Base-by-base conservation (phyloP, 1,140 invertebrate genomes). In the Phymorhynchus buccinoides region DNA sequence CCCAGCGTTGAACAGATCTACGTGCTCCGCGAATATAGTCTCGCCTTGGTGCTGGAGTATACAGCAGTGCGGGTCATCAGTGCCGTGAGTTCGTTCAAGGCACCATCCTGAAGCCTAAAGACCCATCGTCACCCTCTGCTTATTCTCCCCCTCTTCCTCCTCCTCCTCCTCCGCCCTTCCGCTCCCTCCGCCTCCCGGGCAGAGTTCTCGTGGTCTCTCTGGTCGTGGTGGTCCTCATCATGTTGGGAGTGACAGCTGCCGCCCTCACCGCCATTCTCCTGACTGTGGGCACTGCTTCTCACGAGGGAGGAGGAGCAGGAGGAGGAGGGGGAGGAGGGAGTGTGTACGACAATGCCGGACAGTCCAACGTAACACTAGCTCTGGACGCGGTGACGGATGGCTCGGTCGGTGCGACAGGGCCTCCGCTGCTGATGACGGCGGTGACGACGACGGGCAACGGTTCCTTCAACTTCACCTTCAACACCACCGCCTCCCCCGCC, bases 281-380 rank as follows among this genome's bases (percentile, higher is more conserved):
- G 4, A n/a, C 39, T 16, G 56, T 83, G 16, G 27, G 66, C 27
- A n/a, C 30, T 35, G 48, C 39, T 37, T 6, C 18, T 56, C n/a
- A 48, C 44, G 41, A 22, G 12, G 41, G 37, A 1, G 73, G n/a
- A 1, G 52, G 39, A 1, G 48, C n/a, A 12, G 66, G 66, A 42
- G 48, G 27, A 44, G 71, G 83, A 48, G 44, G 27, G 22, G 81
- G 81, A n/a, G 81, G 81, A 39, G 37, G 6, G n/a, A 62, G 56
- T 22, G 56, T 62, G 1, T 62, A 62, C 68, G 66, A 66, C 37
- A 35, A 14, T 35, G 18, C 35, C 9, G 30, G 41, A 27, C 35
- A 1, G 37, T 32, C 35, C 30, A 44, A 77, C 39, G 48, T 27
- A 44, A 35, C n/a, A 16, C 12, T 44, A 0, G 35, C 75, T 27